Conservation (phyloP, 2,888 invertebrate species). For the Chaetogeoica ovagalla region DNA sequence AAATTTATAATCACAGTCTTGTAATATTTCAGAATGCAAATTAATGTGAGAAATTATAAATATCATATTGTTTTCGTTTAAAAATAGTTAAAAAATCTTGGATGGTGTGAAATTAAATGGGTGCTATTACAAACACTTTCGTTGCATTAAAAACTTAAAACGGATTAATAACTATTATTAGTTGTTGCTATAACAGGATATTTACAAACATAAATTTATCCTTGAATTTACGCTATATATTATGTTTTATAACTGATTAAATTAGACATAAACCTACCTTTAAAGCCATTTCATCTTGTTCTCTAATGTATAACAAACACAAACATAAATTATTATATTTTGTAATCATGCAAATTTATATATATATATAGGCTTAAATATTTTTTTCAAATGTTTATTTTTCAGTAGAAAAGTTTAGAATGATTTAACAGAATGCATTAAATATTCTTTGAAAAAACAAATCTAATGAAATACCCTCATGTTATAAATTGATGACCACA, state of each 20-base stretch:
- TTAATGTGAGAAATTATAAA: too few relatives aligned
- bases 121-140: background rate
- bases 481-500: too few relatives aligned
- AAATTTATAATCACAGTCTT: too few relatives aligned
- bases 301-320: background rate
- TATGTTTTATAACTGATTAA: conserved; percentile 31
- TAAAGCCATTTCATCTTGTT: background rate
- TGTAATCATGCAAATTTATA: background rate
- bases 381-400: background rate
- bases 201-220: background rate
- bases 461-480: too few relatives aligned
- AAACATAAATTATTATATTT: conserved; percentile 15
- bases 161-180: conserved; percentile 13
- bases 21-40: too few relatives aligned
- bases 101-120: background rate
- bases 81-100: background rate
- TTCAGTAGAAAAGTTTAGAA: background rate
- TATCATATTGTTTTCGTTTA: background rate
- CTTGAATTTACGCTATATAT: conserved; percentile 3
- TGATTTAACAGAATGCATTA: too few relatives aligned
- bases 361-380: background rate
- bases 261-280: conserved; percentile 17
- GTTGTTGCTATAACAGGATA: conserved; percentile 8
- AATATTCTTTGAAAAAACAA: too few relatives aligned
- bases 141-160: conserved; percentile 1